phyloP scores from a whole-genome alignment of 2,888 invertebrate species.

The Xestia ashworthii region DNA sequence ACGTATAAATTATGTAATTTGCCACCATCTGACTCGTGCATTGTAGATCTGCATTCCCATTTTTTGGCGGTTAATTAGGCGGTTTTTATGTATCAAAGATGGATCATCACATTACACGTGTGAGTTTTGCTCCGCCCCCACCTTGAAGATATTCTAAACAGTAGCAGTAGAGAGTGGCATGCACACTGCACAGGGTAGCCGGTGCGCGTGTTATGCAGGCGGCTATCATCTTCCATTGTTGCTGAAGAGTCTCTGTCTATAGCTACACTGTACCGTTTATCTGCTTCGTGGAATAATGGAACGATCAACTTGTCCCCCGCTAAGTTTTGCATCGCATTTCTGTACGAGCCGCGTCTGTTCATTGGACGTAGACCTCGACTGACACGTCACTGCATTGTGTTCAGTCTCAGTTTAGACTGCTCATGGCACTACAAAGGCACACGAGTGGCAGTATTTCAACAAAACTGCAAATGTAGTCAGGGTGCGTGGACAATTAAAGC shows the following conservation, averaged over 20 bases:
- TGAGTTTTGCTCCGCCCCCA: slow-evolving; percentile 6
- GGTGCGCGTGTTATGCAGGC: slow-evolving; percentile 39
- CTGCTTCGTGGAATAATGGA: slow-evolving; percentile 63
- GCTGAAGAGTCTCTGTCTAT: slow-evolving; percentile 60
- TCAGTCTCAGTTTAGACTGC: slow-evolving; percentile 9
- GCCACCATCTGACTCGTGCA: slow-evolving; percentile 38
- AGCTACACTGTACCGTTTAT: slow-evolving; percentile 55
- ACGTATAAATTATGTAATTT: slow-evolving; percentile 55
- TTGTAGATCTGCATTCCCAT: slow-evolving; percentile 43
- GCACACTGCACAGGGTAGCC: slow-evolving; percentile 14
- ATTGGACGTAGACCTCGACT: slow-evolving; percentile 41
- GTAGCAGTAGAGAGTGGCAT: slow-evolving; percentile 23
- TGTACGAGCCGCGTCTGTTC: slow-evolving; percentile 42
- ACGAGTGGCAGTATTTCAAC: slow-evolving; percentile 12
- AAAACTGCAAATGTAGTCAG: slow-evolving; percentile 35
- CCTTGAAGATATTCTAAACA: slow-evolving; percentile 20
- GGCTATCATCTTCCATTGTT: slow-evolving; percentile 63
- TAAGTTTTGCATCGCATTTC: slow-evolving; percentile 61
- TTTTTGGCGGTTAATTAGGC: slow-evolving; percentile 25
- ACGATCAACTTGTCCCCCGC: slow-evolving; percentile 64
- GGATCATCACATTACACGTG: slow-evolving; percentile 2
- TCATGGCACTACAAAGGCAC: slow-evolving; percentile 1
- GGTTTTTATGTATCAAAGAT: slow-evolving; percentile 20
- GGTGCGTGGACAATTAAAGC: slow-evolving; percentile 44
- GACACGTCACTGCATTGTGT: slow-evolving; percentile 41